Evolutionary conservation across 2,888 invertebrate species (phyloP), one percentile per base, ranked within the genome.

Genomic region (Neelides folsomi): DNA sequence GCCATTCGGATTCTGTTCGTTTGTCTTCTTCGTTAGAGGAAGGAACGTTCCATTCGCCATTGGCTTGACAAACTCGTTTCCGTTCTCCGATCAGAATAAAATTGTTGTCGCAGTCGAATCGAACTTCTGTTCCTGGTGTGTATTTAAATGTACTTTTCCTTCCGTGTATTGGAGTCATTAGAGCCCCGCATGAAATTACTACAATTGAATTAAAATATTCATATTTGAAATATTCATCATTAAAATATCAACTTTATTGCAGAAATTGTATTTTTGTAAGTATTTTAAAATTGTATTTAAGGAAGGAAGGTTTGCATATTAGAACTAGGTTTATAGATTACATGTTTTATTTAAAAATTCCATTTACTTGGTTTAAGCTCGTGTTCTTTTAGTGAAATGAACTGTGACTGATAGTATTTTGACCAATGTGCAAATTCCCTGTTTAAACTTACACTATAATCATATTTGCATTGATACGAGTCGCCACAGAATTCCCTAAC

Each of bases 101-200:
- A 66, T 86, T 82, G 69, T 88, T 85, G 68, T 88, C 85, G 68
- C 92, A 93, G 69, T 89, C 88, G 69, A 88, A 92, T 51, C 83
- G 81, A 0, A 93, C 88, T 73, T 83, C 79, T 0, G 87, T 85
- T 1, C 87, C 89, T 0, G 89, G 88, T 38, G 81, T 80, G 69
- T 90, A 92, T 67, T 85, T 79, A 74, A 90, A 90, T 65, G 84
- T 89, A 66, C 84, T 83, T 70, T 93, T 93, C 48, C 88, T 76
- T 19, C 92, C 92, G 66, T 90, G 88, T 2, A 88, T 78, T 8
- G 92, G 92, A 0, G 90, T 90, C 70, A 87, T 86, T 66, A 93
- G 69, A 15, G 90, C 81, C 19, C 90, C 92, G 63, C 92, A 93
- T 12, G 89, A 86, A 51, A 85, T 74, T 2, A 84, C 81, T 77